Evolutionary conservation across 2,797 vertebrate species (phyloP).

Genomic region (Rhynchonycteris naso): DNA sequence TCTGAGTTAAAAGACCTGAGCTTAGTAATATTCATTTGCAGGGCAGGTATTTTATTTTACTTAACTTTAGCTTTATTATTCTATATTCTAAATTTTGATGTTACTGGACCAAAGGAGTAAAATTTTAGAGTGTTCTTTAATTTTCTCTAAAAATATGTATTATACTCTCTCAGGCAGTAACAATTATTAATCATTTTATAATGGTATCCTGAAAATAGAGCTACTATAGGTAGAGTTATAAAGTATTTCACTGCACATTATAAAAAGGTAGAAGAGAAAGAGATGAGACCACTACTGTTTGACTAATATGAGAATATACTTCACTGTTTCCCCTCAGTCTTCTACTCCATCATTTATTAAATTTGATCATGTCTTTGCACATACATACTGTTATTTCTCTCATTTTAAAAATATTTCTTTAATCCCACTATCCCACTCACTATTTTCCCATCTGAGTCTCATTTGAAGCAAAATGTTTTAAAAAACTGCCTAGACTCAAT

Average conservation of each 20-base stretch:
- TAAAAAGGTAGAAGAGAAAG: not conserved
- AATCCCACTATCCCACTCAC: not conserved
- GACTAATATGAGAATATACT: not conserved
- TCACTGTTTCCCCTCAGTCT: not conserved
- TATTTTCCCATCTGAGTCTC: not conserved
- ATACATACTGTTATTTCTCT: not conserved
- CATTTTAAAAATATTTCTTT: not conserved
- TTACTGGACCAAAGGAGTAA: not conserved
- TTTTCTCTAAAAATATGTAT: not conserved
- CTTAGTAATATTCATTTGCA: not conserved
- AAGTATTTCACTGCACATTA: not conserved
- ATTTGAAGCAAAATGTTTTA: not conserved
- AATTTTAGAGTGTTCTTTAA: not conserved
- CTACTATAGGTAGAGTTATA: not conserved
- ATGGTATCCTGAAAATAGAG: not conserved
- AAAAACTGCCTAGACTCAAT: not conserved
- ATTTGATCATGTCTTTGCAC: not conserved
- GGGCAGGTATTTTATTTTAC: not conserved
- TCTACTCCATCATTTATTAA: not conserved
- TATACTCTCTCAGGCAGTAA: not conserved
- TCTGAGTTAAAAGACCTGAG: not conserved
- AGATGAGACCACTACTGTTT: not conserved
- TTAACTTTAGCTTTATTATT: conserved; percentile 25
- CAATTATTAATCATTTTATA: not conserved
- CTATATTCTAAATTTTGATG: not conserved